Conservation (phyloP, 2,797 vertebrate genomes). For the Percopsis omiscomaycus region DNA sequence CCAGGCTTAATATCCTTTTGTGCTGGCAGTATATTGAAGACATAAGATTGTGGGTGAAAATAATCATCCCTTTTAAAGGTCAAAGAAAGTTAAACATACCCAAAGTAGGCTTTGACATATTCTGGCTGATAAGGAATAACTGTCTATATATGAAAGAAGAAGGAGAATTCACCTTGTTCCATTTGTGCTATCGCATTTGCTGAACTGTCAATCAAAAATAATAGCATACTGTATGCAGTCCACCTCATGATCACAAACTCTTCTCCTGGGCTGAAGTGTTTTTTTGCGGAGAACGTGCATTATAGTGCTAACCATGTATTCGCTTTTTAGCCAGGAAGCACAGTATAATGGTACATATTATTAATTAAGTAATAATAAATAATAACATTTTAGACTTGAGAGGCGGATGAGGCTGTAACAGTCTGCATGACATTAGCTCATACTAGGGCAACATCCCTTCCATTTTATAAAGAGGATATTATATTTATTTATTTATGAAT, state of each 20-base stretch:
- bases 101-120: slow-evolving; percentile 70
- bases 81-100: slow-evolving; percentile 74
- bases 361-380: not conserved
- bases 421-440: not conserved
- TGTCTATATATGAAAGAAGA: slow-evolving; percentile 60
- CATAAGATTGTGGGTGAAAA: slow-evolving; percentile 72
- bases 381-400: not conserved
- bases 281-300: slow-evolving; percentile 27
- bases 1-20: slow-evolving; percentile 71
- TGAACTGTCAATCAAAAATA: slow-evolving; percentile 76
- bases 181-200: slow-evolving; percentile 71
- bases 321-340: not conserved
- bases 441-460: not conserved
- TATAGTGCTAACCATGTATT: slow-evolving; percentile 4
- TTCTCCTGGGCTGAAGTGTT: slow-evolving; percentile 28
- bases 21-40: slow-evolving; percentile 69
- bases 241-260: slow-evolving; percentile 37
- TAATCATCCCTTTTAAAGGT: slow-evolving; percentile 78
- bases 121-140: slow-evolving; percentile 72
- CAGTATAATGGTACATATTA: too few relatives aligned
- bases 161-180: slow-evolving; percentile 71
- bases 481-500: not conserved
- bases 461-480: not conserved
- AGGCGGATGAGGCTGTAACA: not conserved
- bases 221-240: slow-evolving; percentile 45